Base-by-base conservation (phyloP, 2,888 invertebrate genomes). In the Dimorphilus gyrociliatus region DNA sequence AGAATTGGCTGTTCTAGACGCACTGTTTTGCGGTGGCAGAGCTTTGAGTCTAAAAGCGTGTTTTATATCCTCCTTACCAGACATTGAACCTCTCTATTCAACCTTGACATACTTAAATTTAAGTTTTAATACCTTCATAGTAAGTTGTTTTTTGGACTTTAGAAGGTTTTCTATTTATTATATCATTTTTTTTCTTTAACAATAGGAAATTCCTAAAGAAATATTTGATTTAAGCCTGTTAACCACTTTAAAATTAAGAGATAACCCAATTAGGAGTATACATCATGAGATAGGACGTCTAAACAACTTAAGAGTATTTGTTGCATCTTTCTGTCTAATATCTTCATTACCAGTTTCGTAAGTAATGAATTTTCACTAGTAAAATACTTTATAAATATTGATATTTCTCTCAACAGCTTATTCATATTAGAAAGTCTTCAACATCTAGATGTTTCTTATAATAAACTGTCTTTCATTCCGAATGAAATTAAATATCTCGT, bases 21-120 rank as follows among this genome's bases (percentile, higher is more conserved):
- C 53, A 6, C 39, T 60, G 6, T 45, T 56, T 21, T 47, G 46
- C 37, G 56, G 58, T 18, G 60, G 59, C 6, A 42, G 41, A 29
- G 51, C 51, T 13, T 48, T 60, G 13, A 59, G 55, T 41, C 42
- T 60, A 4, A 58, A 58, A 47, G 59, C 59, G 24, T 51, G 57
- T 33, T 59, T 57, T 32, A 51, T 59, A 17, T 37, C 44, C 7
- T 43, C 41, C 16, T 30, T 59, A 29, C 59, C 59, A 16, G 56
- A 59, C 34, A 47, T 58, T 23, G 45, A 48, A 19, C 48, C 51
- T 7, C 36, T 60, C 29, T 28, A 35, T 15, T 42, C 39, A 10
- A 53, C 55, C 4, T 34, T 60, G 13, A 50, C 51, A 10, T 55
- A 57, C 37, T 40, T 60, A 10, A 59, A 60, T 36, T 35, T 60